Conservation (phyloP, 2,797 vertebrate species). For the Scomberomorus guttatus region DNA sequence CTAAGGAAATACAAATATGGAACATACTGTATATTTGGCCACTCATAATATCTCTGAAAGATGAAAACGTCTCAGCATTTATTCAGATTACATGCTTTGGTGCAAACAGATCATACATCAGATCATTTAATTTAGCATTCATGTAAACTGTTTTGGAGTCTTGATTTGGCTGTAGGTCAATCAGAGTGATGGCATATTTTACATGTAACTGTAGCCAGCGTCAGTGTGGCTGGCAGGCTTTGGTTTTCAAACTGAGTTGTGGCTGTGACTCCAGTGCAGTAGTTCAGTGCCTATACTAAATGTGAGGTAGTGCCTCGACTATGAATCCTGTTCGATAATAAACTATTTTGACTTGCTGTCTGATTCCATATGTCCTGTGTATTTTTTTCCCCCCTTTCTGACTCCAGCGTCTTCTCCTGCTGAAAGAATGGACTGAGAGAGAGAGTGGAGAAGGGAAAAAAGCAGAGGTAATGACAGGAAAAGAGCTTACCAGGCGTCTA, state of each 20-base stretch:
- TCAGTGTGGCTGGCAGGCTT: slow-evolving; percentile 54
- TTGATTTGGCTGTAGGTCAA: neutral
- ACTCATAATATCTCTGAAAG: no score
- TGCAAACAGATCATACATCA: slow-evolving; percentile 2
- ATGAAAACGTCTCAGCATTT: neutral
- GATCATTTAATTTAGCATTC: neutral
- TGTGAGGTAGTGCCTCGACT: slow-evolving; percentile 88
- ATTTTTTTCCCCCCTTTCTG: neutral
- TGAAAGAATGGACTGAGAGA: neutral
- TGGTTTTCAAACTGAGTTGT: slow-evolving; percentile 69
- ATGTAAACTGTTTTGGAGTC: neutral
- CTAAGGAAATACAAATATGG: no score
- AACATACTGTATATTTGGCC: no score
- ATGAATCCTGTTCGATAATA: slow-evolving; percentile 86
- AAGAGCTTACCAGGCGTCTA: neutral
- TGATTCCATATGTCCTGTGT: slow-evolving; percentile 67
- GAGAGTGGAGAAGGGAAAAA: neutral
- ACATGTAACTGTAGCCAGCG: slow-evolving; percentile 2
- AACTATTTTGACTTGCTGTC: slow-evolving; percentile 86
- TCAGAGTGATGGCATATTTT: neutral
- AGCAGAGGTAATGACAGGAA: slow-evolving; percentile 25
- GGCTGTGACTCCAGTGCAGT: slow-evolving; percentile 85
- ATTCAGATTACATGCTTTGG: neutral
- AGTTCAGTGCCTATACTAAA: slow-evolving; percentile 92
- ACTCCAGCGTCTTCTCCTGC: slow-evolving; percentile 3